Evolutionary conservation across 2,113 vertebrate genomes (phyloP), one percentile per base, ranked within the genome.

Genomic region (Podilymbus podiceps): DNA sequence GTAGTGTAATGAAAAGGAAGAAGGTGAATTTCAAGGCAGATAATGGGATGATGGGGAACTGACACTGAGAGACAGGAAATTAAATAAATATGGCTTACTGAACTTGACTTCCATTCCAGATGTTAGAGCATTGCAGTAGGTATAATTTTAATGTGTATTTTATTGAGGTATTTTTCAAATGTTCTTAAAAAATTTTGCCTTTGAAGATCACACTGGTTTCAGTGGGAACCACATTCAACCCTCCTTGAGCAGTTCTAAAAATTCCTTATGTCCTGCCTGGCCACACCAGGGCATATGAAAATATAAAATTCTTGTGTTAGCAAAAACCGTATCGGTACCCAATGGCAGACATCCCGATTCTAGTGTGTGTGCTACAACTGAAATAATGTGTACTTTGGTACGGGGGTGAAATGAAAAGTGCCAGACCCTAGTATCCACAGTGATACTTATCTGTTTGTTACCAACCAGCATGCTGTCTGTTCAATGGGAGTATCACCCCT

Each of bases 401-500:
- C 52, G 19, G 1, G 2, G 16, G 5, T 38, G 38, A 28, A 7
- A 15, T 6, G 33, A 40, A 19, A 30, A n/a, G 6, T 6, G 19
- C 17, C 50, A 1, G 40, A 11, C 24, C 22, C 40, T 3, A 2
- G 18, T 11, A 7, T 33, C 8, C 49, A 8, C 12, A 8, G 24
- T 11, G 50, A 6, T 33, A 18, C 3, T 17, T 28, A 23, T n/a
- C 6, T 10, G 35, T 58, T 9, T 47, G 38, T 44, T 60, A 2
- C 1, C 3, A n/a, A 62, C 23, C 47, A 12, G 31, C 42, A 0
- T 5, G 25, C 25, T 7, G 15, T 7, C 10, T 35, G 84, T 33
- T 2, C 40, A 1, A 4, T 9, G 14, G 18, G 46, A 7, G 23
- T 15, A 11, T 24, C 2, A 0, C 31, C 9, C 13, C 58, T 27